Base-by-base conservation (phyloP, 2,888 invertebrate genomes). In the Meta bourneti region DNA sequence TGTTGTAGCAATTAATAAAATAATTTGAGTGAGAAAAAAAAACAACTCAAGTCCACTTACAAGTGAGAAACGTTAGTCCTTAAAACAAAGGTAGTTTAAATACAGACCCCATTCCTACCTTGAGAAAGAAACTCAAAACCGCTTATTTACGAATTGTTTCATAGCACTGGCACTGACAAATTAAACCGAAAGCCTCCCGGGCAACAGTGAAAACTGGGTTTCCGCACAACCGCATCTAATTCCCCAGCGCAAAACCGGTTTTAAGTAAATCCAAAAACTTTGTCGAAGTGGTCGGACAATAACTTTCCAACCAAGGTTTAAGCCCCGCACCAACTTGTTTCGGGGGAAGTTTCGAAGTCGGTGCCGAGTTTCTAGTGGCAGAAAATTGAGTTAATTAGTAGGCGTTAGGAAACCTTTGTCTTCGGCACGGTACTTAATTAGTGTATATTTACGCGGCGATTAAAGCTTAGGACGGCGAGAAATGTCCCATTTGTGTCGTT, bases 361-460 rank as follows among this genome's bases (percentile, higher is more conserved):
- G 20, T n/a, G 34, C 34, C 11, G 34, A 80, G 80, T 80, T 80
- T 80, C 19, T 6, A 80, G 80, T 52, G 69, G 61, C 34, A 69
- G 80, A 80, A 80, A 80, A 80, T 80, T 80, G 80, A 80, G 80
- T 80, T 80, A 80, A 80, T 80, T 80, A 61, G 80, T 80, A 48
- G 80, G 80, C 69, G 80, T 69, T 61, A 34, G 80, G 80, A 48
- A 77, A 77, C 77, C 77, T 77, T 77, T 77, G 77, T 77, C 77
- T 77, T 77, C 77, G 77, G 49, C 77, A 77, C 51, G 51, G 49
- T 77, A 51, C 77, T 77, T 77, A 77, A 77, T 77, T 77, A 77
- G 51, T 51, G n/a, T n/a, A 52, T 51, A 77, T 77, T 77, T 77
- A 51, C 77, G 9, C n/a, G 51, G 77, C 52, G 77, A 77, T 77